A percentile compares a stretch with the other conserved stretches of the same genome.
Evolutionary conservation across 1,140 invertebrate species (phyloP).

Genomic region (Pemphigus obesinymphae): DNA sequence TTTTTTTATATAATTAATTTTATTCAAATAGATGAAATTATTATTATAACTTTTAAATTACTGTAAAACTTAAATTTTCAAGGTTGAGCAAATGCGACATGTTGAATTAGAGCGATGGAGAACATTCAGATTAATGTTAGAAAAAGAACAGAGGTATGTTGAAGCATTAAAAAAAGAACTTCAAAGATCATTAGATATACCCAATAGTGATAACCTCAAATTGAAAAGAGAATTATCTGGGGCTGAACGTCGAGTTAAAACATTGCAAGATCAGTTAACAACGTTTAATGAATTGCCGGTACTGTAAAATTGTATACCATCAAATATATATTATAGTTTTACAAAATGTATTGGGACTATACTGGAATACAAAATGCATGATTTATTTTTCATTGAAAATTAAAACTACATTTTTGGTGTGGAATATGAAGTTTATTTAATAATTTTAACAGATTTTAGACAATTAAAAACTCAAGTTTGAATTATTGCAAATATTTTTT

Average conservation of each 20-base stretch:
- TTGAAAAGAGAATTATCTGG: conserved; percentile 56
- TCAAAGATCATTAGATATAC: conserved; percentile 55
- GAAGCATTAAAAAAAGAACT: conserved; percentile 62
- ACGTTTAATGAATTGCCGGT: conserved; percentile 35
- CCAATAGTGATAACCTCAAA: conserved; percentile 49
- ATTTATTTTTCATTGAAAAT: background rate
- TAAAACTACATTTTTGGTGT: background rate
- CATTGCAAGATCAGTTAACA: conserved; percentile 58
- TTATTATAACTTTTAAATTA: conserved; percentile 46
- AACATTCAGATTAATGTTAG: conserved; percentile 74
- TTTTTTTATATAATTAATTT: too few relatives aligned
- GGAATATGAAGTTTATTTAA: background rate
- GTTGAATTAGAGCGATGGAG: conserved; percentile 67
- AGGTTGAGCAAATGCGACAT: conserved; percentile 65
- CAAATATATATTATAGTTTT: background rate
- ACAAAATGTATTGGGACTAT: background rate
- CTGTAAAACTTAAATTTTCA: conserved; percentile 53
- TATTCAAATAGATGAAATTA: too few relatives aligned
- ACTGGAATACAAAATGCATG: background rate
- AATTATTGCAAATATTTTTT: background rate
- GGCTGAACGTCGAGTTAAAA: conserved; percentile 60
- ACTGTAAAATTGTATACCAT: background rate
- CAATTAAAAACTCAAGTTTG: background rate
- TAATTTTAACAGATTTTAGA: background rate
- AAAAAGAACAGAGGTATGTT: conserved; percentile 71